These are phyloP conservation scores for Paralvinella palmiformis DNA, from an alignment of 1,140 invertebrate species.

Conservation along the genomic window DNA sequence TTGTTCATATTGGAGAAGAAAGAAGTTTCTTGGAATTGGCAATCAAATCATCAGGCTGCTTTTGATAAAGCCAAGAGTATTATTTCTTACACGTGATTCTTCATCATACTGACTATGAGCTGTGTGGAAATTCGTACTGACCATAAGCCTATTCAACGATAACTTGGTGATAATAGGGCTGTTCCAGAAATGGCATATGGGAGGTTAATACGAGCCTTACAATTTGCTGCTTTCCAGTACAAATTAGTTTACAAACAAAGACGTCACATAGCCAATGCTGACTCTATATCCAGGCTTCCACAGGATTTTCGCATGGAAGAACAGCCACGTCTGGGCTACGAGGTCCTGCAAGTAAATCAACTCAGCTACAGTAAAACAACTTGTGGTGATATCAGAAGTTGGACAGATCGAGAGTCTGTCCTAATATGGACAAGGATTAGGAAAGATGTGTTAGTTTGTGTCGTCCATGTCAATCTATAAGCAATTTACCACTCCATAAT, in stretches of 20 bases:
- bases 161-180: conserved; percentile 23
- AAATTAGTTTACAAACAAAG: conserved; percentile 33
- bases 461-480: conserved; percentile 27
- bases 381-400: background rate
- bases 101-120: too few relatives aligned
- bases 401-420: conserved; percentile 1
- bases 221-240: conserved; percentile 39
- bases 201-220: conserved; percentile 38
- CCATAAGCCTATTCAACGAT: conserved; percentile 46
- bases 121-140: conserved; percentile 52
- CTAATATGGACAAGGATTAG: background rate
- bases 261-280: conserved; percentile 29
- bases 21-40: too few relatives aligned
- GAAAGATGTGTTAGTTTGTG: background rate
- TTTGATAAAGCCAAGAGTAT: too few relatives aligned
- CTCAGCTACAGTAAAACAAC: too few relatives aligned
- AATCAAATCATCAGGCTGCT: too few relatives aligned
- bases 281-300: conserved; percentile 34
- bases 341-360: too few relatives aligned
- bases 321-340: too few relatives aligned
- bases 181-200: conserved; percentile 30
- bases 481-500: conserved; percentile 23
- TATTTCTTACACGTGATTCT: too few relatives aligned
- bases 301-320: background rate
- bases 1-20: too few relatives aligned